These are phyloP conservation scores for Urophycis tenuis DNA, from an alignment of 2,797 vertebrate species.

Conservation along the genomic window DNA sequence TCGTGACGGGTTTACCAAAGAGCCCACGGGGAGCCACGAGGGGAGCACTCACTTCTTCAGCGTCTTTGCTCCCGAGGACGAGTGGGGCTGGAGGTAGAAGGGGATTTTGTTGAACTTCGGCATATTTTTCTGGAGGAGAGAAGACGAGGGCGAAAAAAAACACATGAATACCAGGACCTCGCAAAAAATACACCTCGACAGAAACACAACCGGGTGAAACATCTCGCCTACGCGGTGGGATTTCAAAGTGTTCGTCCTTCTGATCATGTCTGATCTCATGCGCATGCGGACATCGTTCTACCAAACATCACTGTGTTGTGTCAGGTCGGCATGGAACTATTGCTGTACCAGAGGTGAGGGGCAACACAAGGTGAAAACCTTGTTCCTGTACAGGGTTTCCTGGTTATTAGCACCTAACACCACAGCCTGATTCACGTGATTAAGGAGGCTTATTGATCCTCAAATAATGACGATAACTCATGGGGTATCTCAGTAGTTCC, in stretches of 20 bases:
- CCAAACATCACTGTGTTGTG: background rate
- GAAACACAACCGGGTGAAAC: background rate
- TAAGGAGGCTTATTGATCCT: background rate
- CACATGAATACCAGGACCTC: background rate
- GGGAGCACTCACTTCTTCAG: conserved; percentile 88
- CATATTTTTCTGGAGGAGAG: conserved; percentile 95
- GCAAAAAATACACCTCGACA: too few relatives aligned
- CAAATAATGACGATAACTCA: background rate
- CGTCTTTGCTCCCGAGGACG: conserved; percentile 97
- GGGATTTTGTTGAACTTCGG: conserved; percentile 99
- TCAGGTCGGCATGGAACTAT: background rate
- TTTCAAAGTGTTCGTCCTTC: background rate
- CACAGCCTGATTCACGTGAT: too few relatives aligned
- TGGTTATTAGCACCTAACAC: background rate
- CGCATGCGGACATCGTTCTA: background rate
- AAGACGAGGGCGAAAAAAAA: background rate
- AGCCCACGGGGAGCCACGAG: background rate
- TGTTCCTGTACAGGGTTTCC: background rate
- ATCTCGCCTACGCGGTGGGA: background rate
- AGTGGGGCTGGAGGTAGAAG: conserved; percentile 99
- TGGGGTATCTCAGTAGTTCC: background rate
- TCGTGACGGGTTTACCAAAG: background rate
- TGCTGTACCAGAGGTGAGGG: background rate
- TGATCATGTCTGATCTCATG: background rate
- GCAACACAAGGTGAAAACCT: background rate